Evolutionary conservation across 92 coral and sea anemone species (phyloP).

Genomic region (Umimayanthus chanpuru): DNA sequence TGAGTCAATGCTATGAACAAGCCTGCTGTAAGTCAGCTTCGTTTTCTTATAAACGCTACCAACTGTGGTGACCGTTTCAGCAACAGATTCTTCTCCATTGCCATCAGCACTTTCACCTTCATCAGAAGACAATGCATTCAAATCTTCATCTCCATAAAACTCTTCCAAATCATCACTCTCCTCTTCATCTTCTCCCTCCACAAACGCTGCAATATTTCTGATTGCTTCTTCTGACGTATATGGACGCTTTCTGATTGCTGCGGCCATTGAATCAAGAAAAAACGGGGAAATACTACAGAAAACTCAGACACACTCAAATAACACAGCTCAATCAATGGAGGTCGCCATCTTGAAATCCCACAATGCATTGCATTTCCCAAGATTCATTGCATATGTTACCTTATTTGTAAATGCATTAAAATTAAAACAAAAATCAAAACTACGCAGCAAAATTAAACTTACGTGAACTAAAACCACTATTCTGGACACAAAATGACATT

Average conservation of each 20-base stretch:
- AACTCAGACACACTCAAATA: not conserved
- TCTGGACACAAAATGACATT: too few relatives aligned
- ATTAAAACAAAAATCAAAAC: too few relatives aligned
- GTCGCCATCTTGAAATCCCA: slow-evolving; percentile 1
- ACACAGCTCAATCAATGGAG: not conserved
- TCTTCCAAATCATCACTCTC: not conserved
- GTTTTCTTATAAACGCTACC: not conserved
- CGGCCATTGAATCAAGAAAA: not conserved
- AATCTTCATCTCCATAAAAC: not conserved
- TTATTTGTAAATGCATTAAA: too few relatives aligned
- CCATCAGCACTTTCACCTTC: not conserved
- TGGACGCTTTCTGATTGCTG: not conserved
- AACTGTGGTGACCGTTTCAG: not conserved
- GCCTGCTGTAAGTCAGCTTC: not conserved
- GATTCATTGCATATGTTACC: not conserved
- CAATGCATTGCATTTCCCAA: not conserved
- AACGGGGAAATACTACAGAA: slow-evolving; percentile 26
- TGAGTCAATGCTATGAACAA: slow-evolving; percentile 3
- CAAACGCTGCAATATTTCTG: not conserved
- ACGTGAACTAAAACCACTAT: too few relatives aligned
- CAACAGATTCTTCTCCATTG: not conserved
- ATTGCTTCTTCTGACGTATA: not conserved
- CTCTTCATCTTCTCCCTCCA: not conserved
- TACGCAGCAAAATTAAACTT: too few relatives aligned
- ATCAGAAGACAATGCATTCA: not conserved